Evolutionary conservation across 2,888 invertebrate genomes (phyloP), one percentile per base, ranked within the genome.

Genomic region (Andrena flavipes): DNA sequence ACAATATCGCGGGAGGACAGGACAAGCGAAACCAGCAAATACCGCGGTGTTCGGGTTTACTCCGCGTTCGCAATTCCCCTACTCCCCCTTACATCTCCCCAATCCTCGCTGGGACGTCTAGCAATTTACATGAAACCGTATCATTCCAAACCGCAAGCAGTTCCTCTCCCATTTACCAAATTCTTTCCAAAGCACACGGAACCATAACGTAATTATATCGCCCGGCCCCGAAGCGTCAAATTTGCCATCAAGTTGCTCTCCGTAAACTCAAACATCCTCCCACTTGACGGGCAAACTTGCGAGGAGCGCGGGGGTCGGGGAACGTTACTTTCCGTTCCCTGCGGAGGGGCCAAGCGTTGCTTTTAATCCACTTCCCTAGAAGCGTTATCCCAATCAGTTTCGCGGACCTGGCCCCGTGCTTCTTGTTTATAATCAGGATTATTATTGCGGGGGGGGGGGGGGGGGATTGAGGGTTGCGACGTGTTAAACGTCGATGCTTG

Each of bases 401-500:
- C 16, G 7, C 13, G 51, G 65, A 79, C 74, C 33, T n/a, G n/a
- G n/a, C 29, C 33, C 29, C 13, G 23, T 16, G 20, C 10, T n/a
- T 33, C 56, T 59, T 71, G 29, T 33, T 23, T 23, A 26, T 2
- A 60, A 30, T 49, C 33, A 13, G n/a, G 48, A 54, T 56, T 62
- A 72, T 62, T 75, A 23, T 54, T 42, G 42, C 26, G 26, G 16
- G 42, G 16, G 42, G 1, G 3, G 16, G n/a, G 20, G 1, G 54
- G 26, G 16, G 42, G 16, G 42, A 1, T 1, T 4, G n/a, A 16
- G 1, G 54, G 56, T 26, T n/a, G 74, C 48, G 62, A 69, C 74
- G 42, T 49, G 65, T 20, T 59, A 81, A 80, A 65, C 64, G 69
- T 63, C 60, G 71, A 60, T 68, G 77, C 77, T 85, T 86, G 84